Base-by-base conservation (phyloP, 2,888 invertebrate species). In the Heliconius ismenius region DNA sequence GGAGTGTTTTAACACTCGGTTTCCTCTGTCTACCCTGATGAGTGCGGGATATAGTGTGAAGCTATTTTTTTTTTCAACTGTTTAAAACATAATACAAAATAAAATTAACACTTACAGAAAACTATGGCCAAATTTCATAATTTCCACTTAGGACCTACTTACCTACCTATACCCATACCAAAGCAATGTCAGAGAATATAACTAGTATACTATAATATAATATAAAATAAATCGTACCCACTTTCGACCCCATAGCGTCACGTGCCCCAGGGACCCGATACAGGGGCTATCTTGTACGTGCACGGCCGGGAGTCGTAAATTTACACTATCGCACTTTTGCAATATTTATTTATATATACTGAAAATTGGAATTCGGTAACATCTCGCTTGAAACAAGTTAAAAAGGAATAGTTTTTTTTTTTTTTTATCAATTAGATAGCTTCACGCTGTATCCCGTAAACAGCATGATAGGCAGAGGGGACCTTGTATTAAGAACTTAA, bases 321-420 rank as follows among this genome's bases (percentile, higher is more conserved):
- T 70, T 73, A 58, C 76, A 62, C 69, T 76, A 73, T 75, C 78
- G 78, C 74, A 54, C 28, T 74, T 68, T 63, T 79, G 70, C 76
- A 78, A 75, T 76, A 76, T 77, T 77, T 78, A 78, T 76, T 79
- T 78, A 78, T 73, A 60, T 28, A 54, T 13, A 24, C 32, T 73
- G 68, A 32, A 75, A 75, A 76, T 76, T 69, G 64, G 73, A 54
- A 13, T 58, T 3, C 21, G 28, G 26, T 58, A 58, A 10, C 10
- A n/a, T n/a, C 58, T 58, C 11, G 58, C n/a, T 4, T 58, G 58
- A 58, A 58, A 58, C 10, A 58, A 58, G 10, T 58, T 21, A 10
- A n/a, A 58, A n/a, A 58, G 18, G 49, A 49, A 3, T 18, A 0
- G n/a, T n/a, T n/a, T n/a, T n/a, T n/a, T n/a, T n/a, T 7, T 0